phyloP scores from a whole-genome alignment of 2,797 vertebrate genomes.

The Ptychobarbus kaznakovi region DNA sequence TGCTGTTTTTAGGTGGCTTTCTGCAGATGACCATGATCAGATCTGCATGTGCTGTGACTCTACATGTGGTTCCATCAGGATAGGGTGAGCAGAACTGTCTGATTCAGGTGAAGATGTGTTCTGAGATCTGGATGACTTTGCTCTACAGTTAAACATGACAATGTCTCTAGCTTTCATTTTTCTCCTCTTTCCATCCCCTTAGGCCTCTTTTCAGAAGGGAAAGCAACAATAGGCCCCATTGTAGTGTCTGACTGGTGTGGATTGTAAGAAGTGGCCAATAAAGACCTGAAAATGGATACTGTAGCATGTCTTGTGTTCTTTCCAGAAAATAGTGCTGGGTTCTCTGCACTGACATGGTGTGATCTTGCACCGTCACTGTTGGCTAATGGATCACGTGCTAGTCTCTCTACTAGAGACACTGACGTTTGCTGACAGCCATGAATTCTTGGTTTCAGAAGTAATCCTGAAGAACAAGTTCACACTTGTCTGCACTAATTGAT shows the following conservation, averaged over 20 bases:
- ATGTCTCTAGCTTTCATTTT: fast-evolving
- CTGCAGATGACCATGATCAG: conserved; percentile 60
- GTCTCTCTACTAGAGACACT: no score
- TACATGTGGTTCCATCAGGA: conserved; percentile 50
- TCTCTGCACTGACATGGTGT: not conserved
- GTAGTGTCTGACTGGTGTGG: not conserved
- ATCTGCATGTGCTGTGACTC: conserved; percentile 69
- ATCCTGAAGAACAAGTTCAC: no score
- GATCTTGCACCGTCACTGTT: no score
- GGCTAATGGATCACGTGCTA: no score
- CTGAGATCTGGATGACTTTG: not conserved
- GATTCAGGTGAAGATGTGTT: not conserved
- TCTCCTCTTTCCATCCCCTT: no score
- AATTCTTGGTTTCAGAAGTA: no score
- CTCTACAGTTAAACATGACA: not conserved
- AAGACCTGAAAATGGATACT: not conserved
- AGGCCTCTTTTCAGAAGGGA: not conserved
- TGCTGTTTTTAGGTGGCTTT: conserved; percentile 63
- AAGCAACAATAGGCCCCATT: conserved; percentile 11
- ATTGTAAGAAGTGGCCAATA: not conserved
- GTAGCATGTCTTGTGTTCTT: not conserved
- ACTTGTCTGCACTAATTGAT: no score
- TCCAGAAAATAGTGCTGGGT: not conserved
- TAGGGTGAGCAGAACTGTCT: not conserved
- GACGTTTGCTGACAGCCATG: no score